phyloP scores from a whole-genome alignment of 2,113 vertebrate species.

The Xenopus tropicalis region UCB_Xtro_10.0 CM004448.2:57134501-57135000 shows the following conservation, averaged over 20 bases:
- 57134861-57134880: too few species aligned
- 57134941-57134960: neutral
- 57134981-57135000: conserved; percentile 7
- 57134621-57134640: too few species aligned
- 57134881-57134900: conserved; percentile 22
- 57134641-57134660: too few species aligned
- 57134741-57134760: too few species aligned
- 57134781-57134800: too few species aligned
- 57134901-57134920: conserved; percentile 29
- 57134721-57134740: too few species aligned
- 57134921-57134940: neutral
- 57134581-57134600: neutral
- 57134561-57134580: neutral
- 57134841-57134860: neutral
- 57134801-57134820: too few species aligned
- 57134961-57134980: neutral
- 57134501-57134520: too few species aligned
- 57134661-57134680: too few species aligned
- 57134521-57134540: neutral
- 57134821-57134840: neutral
- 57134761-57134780: too few species aligned
- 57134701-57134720: too few species aligned
- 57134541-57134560: neutral
- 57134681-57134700: too few species aligned
- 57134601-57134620: neutral